phyloP scores from a whole-genome alignment of 2,113 vertebrate genomes.

The Chinchilla lanigera region DNA sequence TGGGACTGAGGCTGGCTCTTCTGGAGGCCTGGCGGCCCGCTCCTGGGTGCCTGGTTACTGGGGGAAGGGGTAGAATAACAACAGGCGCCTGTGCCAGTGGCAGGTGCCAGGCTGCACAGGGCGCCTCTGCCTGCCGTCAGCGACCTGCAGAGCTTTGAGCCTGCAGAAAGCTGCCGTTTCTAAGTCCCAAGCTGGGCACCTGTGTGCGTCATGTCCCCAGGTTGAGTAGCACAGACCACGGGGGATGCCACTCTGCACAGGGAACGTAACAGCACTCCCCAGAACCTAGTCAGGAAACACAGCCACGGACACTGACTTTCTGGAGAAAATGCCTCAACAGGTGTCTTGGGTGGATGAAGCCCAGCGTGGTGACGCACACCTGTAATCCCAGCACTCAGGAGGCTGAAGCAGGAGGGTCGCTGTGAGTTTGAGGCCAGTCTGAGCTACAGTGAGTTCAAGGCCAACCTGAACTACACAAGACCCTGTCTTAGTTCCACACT shows the following conservation, averaged over 20 bases:
- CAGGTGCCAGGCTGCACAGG: background rate
- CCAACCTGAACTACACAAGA: background rate
- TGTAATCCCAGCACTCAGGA: background rate
- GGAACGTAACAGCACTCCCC: background rate
- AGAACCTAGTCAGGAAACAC: background rate
- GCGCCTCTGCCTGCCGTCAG: background rate
- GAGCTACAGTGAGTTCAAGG: background rate
- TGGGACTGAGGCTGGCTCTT: background rate
- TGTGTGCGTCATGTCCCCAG: background rate
- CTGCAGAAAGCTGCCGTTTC: background rate
- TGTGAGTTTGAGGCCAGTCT: background rate
- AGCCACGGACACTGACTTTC: background rate
- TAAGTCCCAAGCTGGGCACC: background rate
- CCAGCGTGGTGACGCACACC: too few species aligned
- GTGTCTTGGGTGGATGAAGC: background rate
- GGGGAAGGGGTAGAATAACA: constrained; percentile 65
- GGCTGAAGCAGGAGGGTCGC: background rate
- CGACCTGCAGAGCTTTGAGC: background rate
- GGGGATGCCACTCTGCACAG: background rate
- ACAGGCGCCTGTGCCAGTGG: constrained; percentile 13
- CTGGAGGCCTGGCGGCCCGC: constrained; percentile 21
- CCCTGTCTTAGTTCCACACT: background rate
- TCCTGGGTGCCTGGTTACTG: constrained; percentile 65
- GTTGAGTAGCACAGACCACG: too few species aligned
- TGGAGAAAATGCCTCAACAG: background rate